These are phyloP conservation scores for Cryptosula pallasiana DNA, from an alignment of 2,888 invertebrate species.

Conservation along the genomic window DNA sequence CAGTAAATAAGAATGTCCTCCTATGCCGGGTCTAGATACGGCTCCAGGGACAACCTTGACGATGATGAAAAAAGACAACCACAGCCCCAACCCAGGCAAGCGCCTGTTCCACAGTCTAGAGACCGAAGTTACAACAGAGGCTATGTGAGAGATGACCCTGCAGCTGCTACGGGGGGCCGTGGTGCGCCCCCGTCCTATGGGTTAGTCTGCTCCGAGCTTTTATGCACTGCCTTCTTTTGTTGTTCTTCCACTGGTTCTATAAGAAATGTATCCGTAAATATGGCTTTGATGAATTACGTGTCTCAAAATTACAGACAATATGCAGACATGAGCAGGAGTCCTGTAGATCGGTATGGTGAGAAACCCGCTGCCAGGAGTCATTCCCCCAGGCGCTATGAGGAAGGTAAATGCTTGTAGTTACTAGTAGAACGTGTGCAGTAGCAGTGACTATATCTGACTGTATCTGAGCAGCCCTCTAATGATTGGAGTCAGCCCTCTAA, in stretches of 20 bases:
- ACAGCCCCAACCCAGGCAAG: slow-evolving; percentile 16
- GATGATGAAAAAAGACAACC: not conserved
- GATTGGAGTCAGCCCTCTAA: no score
- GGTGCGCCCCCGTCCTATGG: slow-evolving; percentile 6
- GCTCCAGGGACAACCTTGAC: slow-evolving; percentile 20
- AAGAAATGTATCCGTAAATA: no score
- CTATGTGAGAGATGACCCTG: slow-evolving; percentile 3
- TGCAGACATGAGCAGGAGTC: not conserved
- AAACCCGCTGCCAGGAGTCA: not conserved
- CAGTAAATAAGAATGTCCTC: slow-evolving; percentile 1
- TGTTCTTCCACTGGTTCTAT: no score
- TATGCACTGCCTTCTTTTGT: no score
- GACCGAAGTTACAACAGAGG: not conserved
- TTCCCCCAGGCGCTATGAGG: not conserved
- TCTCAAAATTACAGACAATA: not conserved
- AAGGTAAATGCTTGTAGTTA: no score
- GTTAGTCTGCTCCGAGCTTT: not conserved
- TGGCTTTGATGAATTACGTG: not conserved
- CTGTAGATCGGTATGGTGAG: slow-evolving; percentile 3
- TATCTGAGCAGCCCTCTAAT: no score
- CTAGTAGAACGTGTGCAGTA: no score
- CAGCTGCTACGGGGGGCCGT: not conserved
- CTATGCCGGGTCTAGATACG: slow-evolving; percentile 9
- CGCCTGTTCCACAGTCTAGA: slow-evolving; percentile 6
- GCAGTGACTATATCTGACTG: no score